Evolutionary conservation across 1,140 invertebrate species (phyloP), one percentile per base, ranked within the genome.

Genomic region (Trachymyrmex septentrionalis): DNA sequence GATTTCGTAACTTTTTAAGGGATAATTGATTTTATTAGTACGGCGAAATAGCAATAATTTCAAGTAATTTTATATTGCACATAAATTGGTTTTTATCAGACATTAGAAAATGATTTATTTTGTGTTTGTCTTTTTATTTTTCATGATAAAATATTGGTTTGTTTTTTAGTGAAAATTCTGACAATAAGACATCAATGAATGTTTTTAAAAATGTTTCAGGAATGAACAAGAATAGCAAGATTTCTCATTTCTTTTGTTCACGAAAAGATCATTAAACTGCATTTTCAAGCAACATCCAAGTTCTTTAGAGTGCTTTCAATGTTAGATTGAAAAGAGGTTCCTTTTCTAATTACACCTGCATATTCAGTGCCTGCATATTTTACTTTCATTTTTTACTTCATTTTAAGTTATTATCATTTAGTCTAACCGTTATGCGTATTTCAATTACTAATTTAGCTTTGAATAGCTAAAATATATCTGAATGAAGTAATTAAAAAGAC

Each of bases 161-260:
- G 30, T 6, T 81, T 27, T 82, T 82, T 57, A 44, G 3, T 14
- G 24, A 0, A 48, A 82, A 81, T 5, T 71, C 34, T 38, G 7
- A 38, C 6, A 38, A 6, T 72, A 27, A 59, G 53, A 14, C 24
- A 69, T 48, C 50, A 24, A 67, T 44, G 12, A 14, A 38, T 44
- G 55, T 55, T 66, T 66, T 12, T 78, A 57, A 71, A 57, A 81
- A 71, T 24, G 44, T 44, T 57, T 3, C 2, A 71, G 9, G 10
- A 30, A 34, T 16, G 10, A 2, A 27, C 4, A 5, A 24, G 1
- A 24, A 44, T 55, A 3, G 55, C 53, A 6, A 44, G 12, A 24
- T 50, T 78, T 59, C 6, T n/a, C n/a, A 21, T 78, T 78, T 44
- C 19, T 57, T 72, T 71, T 71, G 4, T 71, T 10, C 34, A 5